Base-by-base conservation (phyloP, 2,888 invertebrate species). In the Nomada fabriciana region DNA sequence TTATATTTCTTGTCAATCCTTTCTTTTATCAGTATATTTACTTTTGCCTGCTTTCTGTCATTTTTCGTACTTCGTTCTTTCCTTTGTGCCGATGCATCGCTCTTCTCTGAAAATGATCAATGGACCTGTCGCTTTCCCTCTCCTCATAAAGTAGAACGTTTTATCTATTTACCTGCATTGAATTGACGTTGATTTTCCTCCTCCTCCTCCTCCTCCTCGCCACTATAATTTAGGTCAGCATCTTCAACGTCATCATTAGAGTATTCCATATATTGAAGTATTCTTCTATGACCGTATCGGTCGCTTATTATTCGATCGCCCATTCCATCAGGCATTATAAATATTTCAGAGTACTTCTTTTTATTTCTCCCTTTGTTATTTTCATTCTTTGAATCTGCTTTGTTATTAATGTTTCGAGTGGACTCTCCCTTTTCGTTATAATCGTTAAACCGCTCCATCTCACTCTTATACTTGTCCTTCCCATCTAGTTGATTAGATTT, bases 21-120 rank as follows among this genome's bases (percentile, higher is more conserved):
- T 42, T 87, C 61, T 23, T 73, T 74, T 76, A 90, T 89, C 68
- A 89, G 18, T 68, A 88, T 59, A n/a, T 90, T 76, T 55, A 89
- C 82, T 71, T 74, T 88, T 15, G 82, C 87, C n/a, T 77, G 88
- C n/a, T 47, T 23, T 11, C 71, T 50, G 2, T 15, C 29, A 43
- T n/a, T 53, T 15, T 25, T 11, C 25, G 50, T 50, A 0, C 75
- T 50, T 52, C 78, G 72, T 23, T 53, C 79, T 9, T 60, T 73
- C 53, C 78, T 77, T 20, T 61, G 59, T 52, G 52, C 10, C 4
- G 50, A 1, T 13, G 4, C 69, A 13, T 43, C 23, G 25, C 20
- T 65, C 25, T 77, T 52, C n/a, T 64, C 73, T 73, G 15, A 18
- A 68, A 47, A 25, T 2, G 15, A 47, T 60, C 15, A n/a, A 15